Percentiles rank a stretch among this genome's conserved stretches.
These are phyloP conservation scores for Troides aeacus DNA, from an alignment of 2,888 invertebrate genomes.

Conservation along the genomic window DNA sequence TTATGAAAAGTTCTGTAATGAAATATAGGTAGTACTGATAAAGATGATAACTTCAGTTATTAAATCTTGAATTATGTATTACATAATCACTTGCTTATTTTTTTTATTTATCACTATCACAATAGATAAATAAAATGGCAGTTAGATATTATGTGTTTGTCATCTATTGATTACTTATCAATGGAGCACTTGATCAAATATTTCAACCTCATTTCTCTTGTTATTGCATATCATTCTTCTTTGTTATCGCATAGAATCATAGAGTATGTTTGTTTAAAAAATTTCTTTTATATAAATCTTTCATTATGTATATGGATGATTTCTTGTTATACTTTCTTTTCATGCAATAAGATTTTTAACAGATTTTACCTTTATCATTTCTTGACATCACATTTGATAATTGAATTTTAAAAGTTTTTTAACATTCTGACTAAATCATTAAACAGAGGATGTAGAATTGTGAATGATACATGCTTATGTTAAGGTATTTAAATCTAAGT, in stretches of 20 bases:
- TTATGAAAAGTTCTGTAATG: too few species aligned
- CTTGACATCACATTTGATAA: neutral
- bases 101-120: neutral
- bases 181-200: neutral
- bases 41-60: too few species aligned
- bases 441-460: neutral
- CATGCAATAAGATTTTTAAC: neutral
- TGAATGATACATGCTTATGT: neutral
- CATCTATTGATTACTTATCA: slow-evolving; percentile 10
- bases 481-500: neutral
- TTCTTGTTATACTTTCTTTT: neutral
- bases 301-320: too few species aligned
- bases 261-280: too few species aligned
- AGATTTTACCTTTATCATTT: neutral
- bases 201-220: neutral
- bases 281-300: too few species aligned
- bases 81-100: neutral
- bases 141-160: neutral
- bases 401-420: neutral
- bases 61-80: neutral
- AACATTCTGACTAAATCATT: too few species aligned
- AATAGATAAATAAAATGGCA: slow-evolving; percentile 10
- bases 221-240: too few species aligned
- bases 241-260: too few species aligned
- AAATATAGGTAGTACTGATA: too few species aligned